Conservation (phyloP, 2,113 vertebrate genomes). For the Tamias sibiricus region DNA sequence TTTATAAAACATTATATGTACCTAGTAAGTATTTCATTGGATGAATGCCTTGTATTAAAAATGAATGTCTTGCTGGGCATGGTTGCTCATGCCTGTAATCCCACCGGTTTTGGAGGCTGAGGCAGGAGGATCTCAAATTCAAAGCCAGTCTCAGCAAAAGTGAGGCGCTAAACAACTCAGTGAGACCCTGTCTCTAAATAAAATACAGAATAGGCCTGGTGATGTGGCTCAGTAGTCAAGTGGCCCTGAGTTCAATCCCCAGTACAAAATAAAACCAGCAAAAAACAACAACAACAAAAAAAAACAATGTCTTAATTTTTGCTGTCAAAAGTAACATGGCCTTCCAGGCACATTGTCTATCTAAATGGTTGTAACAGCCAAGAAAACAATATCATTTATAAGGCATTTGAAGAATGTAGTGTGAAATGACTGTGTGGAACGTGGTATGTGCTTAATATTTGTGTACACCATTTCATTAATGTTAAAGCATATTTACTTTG, state of each 20-base stretch:
- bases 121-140: too few species aligned
- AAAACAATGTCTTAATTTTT: constrained; percentile 5
- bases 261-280: too few species aligned
- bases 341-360: background rate
- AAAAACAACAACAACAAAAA: too few species aligned
- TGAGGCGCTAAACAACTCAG: too few species aligned
- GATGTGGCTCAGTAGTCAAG: too few species aligned
- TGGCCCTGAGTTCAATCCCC: too few species aligned
- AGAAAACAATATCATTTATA: background rate
- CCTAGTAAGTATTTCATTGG: background rate
- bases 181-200: too few species aligned
- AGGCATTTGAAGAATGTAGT: background rate
- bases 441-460: background rate
- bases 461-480: background rate
- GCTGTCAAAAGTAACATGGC: background rate
- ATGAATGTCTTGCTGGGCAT: too few species aligned
- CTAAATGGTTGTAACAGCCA: background rate
- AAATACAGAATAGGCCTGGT: too few species aligned
- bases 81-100: too few species aligned
- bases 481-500: background rate
- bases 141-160: too few species aligned
- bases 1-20: background rate
- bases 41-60: background rate
- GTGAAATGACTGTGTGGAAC: background rate
- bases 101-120: too few species aligned